phyloP scores from a whole-genome alignment of 2,113 vertebrate species.

The Kryptolebias marmoratus region DNA sequence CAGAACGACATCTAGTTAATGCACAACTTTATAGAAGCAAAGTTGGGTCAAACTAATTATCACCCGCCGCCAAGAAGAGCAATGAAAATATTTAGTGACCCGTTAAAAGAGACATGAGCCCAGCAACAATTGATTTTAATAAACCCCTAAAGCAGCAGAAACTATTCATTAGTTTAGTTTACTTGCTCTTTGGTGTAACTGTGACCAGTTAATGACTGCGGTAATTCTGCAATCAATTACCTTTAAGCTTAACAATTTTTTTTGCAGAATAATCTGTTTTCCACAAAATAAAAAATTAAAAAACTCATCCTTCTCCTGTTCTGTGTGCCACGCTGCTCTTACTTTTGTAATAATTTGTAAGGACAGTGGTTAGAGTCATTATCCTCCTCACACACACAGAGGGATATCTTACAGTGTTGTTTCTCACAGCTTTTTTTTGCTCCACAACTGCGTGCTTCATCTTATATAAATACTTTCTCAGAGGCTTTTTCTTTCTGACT shows the following conservation, averaged over 20 bases:
- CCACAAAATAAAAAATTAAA: not conserved
- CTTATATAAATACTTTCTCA: constrained; percentile 19
- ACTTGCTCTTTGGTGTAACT: not conserved
- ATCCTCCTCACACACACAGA: constrained; percentile 2
- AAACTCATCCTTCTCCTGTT: not conserved
- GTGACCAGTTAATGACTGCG: not conserved
- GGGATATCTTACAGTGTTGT: not conserved
- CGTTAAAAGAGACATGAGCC: not conserved
- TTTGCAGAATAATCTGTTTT: not conserved
- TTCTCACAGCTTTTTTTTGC: not conserved
- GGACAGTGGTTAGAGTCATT: not conserved
- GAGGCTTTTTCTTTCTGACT: not conserved
- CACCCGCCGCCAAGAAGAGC: too few relatives aligned
- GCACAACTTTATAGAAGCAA: not conserved
- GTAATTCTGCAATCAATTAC: not conserved
- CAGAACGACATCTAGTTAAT: not conserved
- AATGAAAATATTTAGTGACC: too few relatives aligned
- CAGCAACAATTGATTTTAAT: not conserved
- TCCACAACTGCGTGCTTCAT: constrained; percentile 4
- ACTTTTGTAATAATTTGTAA: not conserved
- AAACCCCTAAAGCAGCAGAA: not conserved
- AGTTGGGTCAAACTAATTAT: not conserved
- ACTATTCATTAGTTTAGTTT: not conserved
- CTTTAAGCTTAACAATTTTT: not conserved
- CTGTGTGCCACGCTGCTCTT: not conserved